phyloP scores from a whole-genome alignment of 2,888 invertebrate species.

The Drosophila phalerata region DNA sequence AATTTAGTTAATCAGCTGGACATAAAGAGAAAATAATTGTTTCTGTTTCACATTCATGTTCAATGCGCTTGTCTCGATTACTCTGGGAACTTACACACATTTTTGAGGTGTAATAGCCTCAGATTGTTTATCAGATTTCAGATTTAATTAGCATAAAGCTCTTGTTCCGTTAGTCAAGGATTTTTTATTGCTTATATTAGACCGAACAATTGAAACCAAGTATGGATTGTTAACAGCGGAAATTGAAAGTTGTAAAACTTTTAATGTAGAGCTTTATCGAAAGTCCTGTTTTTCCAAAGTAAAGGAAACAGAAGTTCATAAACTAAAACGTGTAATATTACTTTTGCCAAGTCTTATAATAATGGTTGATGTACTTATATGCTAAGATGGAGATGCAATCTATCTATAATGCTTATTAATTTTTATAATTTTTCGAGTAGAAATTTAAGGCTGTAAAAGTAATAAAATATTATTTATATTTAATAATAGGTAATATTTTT shows the following conservation, averaged over 20 bases:
- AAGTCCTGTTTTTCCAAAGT: not conserved
- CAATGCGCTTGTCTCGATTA: constrained; percentile 44
- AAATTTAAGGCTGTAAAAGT: not conserved
- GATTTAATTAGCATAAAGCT: not conserved
- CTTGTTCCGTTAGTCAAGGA: constrained; percentile 1
- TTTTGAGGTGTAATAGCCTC: constrained; percentile 37
- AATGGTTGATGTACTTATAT: not conserved
- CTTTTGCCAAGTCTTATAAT: not conserved
- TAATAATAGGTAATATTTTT: not conserved
- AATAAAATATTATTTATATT: not conserved
- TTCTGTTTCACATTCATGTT: constrained; percentile 68
- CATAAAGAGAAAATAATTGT: constrained; percentile 77
- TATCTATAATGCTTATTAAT: too few relatives aligned
- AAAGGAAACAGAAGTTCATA: not conserved
- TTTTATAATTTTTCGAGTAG: not conserved
- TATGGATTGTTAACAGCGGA: constrained; percentile 11
- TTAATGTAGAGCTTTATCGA: not conserved
- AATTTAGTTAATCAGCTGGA: constrained; percentile 68
- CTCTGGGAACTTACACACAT: constrained; percentile 73
- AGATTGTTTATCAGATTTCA: constrained; percentile 5
- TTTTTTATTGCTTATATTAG: not conserved
- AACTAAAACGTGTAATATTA: not conserved
- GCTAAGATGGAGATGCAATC: too few relatives aligned
- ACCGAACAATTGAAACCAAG: not conserved
- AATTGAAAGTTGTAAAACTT: not conserved